These are phyloP conservation scores for Acanthacorydalis orientalis DNA, from an alignment of 2,888 invertebrate genomes.

Conservation along the genomic window DNA sequence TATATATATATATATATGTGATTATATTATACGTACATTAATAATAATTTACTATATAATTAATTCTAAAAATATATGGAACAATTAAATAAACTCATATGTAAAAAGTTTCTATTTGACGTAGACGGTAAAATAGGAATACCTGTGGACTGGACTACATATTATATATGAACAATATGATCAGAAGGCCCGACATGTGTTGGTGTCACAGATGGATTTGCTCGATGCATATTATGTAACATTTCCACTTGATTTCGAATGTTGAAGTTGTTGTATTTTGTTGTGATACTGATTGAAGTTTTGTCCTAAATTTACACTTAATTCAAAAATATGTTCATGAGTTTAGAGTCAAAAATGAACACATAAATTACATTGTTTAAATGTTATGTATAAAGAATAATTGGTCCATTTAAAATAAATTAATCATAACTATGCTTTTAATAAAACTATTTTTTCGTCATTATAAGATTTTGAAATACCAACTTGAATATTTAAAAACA, in stretches of 20 bases:
- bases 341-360: not conserved
- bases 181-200: conserved; percentile 10
- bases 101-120: conserved; percentile 45
- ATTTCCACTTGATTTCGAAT: conserved; percentile 44
- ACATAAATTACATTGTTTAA: too few relatives aligned
- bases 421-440: too few relatives aligned
- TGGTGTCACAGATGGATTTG: conserved; percentile 30
- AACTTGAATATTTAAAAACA: too few relatives aligned
- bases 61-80: too few relatives aligned
- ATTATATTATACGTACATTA: too few relatives aligned
- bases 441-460: too few relatives aligned
- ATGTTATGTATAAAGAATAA: too few relatives aligned
- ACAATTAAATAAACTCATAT: conserved; percentile 22
- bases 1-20: too few relatives aligned
- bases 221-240: conserved; percentile 38
- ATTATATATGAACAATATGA: not conserved
- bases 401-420: too few relatives aligned
- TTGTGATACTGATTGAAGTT: conserved; percentile 21
- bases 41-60: too few relatives aligned
- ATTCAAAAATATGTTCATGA: conserved; percentile 9
- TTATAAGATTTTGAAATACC: too few relatives aligned
- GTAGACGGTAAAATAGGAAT: conserved; percentile 35
- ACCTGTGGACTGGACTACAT: conserved; percentile 19
- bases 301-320: conserved; percentile 15
- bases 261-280: conserved; percentile 22